phyloP scores from a whole-genome alignment of 2,113 vertebrate genomes.

The Myrmophylax atrothorax region DNA sequence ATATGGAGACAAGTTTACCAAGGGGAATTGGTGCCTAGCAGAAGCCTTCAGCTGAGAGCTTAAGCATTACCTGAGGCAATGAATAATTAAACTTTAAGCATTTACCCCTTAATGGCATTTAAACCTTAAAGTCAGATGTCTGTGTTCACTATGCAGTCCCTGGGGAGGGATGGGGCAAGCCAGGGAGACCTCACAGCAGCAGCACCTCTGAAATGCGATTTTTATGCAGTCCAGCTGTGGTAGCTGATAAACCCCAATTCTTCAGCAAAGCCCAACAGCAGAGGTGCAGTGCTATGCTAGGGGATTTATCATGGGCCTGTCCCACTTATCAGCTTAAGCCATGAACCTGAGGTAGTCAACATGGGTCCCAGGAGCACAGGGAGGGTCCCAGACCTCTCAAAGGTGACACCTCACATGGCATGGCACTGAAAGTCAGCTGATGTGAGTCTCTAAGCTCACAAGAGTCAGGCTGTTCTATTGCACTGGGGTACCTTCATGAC shows the following conservation, averaged over 20 bases:
- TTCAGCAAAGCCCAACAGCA: neutral
- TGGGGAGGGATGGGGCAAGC: neutral
- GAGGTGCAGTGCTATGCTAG: neutral
- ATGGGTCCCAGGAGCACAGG: neutral
- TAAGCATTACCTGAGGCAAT: accelerated
- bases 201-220: accelerated
- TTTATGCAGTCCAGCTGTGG: neutral
- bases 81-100: neutral
- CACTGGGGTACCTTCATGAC: neutral
- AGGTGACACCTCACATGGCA: neutral
- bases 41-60: neutral
- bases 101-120: neutral
- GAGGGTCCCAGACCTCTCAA: neutral
- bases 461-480: neutral
- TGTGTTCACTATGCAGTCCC: neutral
- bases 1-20: neutral
- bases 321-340: neutral
- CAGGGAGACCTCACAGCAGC: accelerated
- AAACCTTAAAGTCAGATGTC: neutral
- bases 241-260: neutral
- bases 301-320: neutral
- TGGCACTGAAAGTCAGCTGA: neutral
- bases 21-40: neutral
- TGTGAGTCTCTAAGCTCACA: neutral
- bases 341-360: neutral